Conservation (phyloP, 2,888 invertebrate species). For the Drosophila villosipedis region DNA sequence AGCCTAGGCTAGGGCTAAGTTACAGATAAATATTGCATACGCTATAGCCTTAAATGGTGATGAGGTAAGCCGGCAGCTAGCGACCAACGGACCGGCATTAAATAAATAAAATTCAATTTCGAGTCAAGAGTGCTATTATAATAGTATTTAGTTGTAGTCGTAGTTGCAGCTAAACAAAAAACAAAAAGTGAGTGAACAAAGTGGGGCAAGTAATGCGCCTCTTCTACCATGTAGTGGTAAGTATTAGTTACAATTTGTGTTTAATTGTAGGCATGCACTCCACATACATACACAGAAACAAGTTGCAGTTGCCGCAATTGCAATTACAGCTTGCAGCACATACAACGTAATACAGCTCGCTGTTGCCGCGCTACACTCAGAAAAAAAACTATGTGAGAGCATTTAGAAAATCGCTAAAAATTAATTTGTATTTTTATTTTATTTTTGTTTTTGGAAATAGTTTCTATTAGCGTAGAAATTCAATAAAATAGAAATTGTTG, state of each 20-base stretch:
- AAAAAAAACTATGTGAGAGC: background rate
- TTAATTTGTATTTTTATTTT: background rate
- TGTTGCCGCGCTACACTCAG: constrained; percentile 8
- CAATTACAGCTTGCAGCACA: constrained; percentile 32
- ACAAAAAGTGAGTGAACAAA: constrained; percentile 41
- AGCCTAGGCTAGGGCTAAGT: constrained; percentile 65
- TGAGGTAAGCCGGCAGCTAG: constrained; percentile 77
- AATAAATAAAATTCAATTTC: constrained; percentile 59
- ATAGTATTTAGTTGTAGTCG: constrained; percentile 10
- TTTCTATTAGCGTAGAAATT: background rate
- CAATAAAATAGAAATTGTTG: background rate
- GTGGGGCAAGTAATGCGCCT: constrained; percentile 50
- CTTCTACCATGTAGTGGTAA: constrained; percentile 31
- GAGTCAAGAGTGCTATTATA: constrained; percentile 16
- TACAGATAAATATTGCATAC: constrained; percentile 78
- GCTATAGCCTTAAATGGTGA: constrained; percentile 83
- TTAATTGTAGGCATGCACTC: constrained; percentile 73
- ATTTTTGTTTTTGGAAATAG: background rate
- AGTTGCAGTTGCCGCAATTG: constrained; percentile 28
- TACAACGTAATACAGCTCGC: constrained; percentile 38
- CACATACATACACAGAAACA: background rate
- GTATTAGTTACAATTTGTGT: constrained; percentile 79
- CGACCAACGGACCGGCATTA: constrained; percentile 63
- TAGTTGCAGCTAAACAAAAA: background rate
- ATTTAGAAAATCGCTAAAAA: background rate